Evolutionary conservation across 2,888 invertebrate genomes (phyloP), one percentile per base, ranked within the genome.

Genomic region (Hydrotaea diabolus): DNA sequence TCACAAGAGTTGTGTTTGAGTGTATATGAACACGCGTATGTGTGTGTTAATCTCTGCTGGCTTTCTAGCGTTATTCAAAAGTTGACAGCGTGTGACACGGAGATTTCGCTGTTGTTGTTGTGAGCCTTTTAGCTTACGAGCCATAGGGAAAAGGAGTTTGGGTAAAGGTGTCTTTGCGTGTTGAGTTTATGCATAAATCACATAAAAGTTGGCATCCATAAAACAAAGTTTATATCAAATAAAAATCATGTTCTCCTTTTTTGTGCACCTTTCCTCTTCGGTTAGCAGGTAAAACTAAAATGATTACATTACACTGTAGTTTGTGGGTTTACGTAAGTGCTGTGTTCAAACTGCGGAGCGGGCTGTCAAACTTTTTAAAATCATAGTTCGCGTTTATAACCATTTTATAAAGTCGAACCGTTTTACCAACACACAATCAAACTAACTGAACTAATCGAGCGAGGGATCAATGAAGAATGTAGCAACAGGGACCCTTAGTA

Each of bases 161-260:
- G 49, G 55, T 55, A 71, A 75, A 82, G 55, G 72, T 79, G 72
- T 66, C 79, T 73, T 57, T 36, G 72, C 13, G 49, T 64, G 71
- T 59, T 49, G 19, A 62, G 59, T 66, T 83, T 76, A 39, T 69
- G 66, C 66, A 79, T 66, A 77, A 79, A 77, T 82, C 57, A 76
- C 31, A 74, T 66, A 19, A 69, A 79, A 43, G 55, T 66, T 79
- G 66, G 53, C 57, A 55, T 76, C 64, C 17, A 36, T 76, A 39
- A 73, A 75, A 69, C 69, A 79, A 78, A 72, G 26, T 69, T 81
- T 69, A 46, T 69, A 69, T 69, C 69, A 46, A 43, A 69, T 69
- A 69, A 69, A 69, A 69, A 46, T 69, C 69, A 69, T 69, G 69
- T 69, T 69, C 69, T 7, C 69, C 0, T 21, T 46, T 69, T 69